Conservation (phyloP, 2,797 vertebrate genomes). For the Linurgus olivaceus region DNA sequence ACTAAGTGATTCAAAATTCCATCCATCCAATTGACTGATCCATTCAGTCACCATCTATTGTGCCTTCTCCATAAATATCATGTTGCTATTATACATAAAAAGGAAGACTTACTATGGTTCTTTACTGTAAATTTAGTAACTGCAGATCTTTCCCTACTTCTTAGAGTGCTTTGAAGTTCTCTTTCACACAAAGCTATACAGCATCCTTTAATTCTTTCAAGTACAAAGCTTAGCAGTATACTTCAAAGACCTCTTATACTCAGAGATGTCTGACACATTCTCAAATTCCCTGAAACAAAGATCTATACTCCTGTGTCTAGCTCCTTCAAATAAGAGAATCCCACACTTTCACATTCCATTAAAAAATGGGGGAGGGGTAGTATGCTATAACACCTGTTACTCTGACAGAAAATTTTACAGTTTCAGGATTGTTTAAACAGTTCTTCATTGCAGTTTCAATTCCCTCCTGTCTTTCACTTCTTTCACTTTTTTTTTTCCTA, state of each 20-base stretch:
- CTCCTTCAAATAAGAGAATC: background rate
- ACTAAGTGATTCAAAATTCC: background rate
- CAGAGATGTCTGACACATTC: constrained; percentile 4
- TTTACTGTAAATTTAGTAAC: constrained; percentile 6
- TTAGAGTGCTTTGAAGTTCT: background rate
- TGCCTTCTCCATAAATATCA: background rate
- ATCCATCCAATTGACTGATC: background rate
- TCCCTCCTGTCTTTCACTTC: background rate
- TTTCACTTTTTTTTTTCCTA: background rate
- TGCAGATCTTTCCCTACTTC: background rate
- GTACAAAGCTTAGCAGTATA: background rate
- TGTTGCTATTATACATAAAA: background rate
- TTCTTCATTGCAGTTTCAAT: background rate
- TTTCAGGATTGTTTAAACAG: background rate
- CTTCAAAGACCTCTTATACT: constrained; percentile 16
- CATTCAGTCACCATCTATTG: background rate
- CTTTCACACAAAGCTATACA: background rate
- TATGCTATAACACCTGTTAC: background rate
- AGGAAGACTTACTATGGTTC: background rate
- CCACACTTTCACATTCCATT: background rate
- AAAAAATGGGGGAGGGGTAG: background rate
- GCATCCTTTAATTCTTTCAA: background rate
- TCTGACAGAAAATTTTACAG: background rate
- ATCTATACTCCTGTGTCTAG: background rate
- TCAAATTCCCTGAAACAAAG: constrained; percentile 36